A percentile compares a stretch with the other conserved stretches of the same genome.
Evolutionary conservation across 2,797 vertebrate species (phyloP).

Genomic region (Sebastes umbrosus): DNA sequence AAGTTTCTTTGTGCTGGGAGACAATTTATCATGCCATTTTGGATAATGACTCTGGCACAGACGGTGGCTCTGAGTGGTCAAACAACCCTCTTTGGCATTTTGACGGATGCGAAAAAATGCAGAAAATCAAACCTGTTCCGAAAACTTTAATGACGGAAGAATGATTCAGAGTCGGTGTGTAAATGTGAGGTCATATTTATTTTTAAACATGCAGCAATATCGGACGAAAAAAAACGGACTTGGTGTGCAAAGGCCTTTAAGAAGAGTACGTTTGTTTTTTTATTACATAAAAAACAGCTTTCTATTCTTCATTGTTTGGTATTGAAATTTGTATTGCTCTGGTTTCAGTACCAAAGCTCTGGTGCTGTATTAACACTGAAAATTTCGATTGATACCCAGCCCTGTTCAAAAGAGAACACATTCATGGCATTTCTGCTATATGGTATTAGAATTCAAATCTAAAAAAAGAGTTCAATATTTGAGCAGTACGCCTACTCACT

Average conservation of each 20-base stretch:
- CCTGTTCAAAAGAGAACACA: neutral
- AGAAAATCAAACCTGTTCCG: no score
- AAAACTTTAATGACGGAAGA: no score
- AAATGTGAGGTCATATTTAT: no score
- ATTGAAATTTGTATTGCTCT: neutral
- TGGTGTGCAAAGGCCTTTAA: no score
- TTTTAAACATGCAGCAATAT: fast-evolving
- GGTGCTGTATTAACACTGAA: no score
- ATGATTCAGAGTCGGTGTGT: no score
- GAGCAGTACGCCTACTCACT: neutral
- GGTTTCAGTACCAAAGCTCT: neutral
- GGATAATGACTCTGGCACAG: fast-evolving
- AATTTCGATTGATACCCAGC: no score
- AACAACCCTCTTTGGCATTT: no score
- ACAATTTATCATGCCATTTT: no score
- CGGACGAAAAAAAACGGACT: fast-evolving
- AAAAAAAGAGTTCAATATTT: neutral
- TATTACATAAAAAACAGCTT: neutral
- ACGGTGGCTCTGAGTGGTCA: no score
- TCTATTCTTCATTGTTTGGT: neutral
- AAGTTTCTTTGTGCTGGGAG: no score
- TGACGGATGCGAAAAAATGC: fast-evolving
- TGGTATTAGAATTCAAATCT: neutral
- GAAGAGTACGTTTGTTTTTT: neutral
- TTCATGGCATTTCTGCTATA: neutral